Conservation (phyloP, 2,888 invertebrate genomes). For the Lithodes maja region DNA sequence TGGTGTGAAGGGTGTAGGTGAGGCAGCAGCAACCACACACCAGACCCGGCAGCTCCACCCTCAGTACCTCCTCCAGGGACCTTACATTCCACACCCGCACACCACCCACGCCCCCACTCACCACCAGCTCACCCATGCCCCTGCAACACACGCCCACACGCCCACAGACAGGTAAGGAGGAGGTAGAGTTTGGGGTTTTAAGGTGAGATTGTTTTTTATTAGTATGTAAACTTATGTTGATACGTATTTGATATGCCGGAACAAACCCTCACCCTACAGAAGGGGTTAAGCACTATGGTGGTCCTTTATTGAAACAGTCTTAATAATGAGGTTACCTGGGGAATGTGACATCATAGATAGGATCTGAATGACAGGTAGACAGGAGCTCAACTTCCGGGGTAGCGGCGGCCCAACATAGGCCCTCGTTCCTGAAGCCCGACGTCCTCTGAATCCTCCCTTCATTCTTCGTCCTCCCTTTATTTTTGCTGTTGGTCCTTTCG, state of each 20-base stretch:
- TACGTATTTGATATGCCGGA: too few relatives aligned
- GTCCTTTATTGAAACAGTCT: too few relatives aligned
- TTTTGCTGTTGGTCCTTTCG: neutral
- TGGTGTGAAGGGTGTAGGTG: constrained; percentile 51
- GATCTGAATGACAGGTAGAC: constrained; percentile 58
- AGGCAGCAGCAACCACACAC: constrained; percentile 77
- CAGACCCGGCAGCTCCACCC: constrained; percentile 91
- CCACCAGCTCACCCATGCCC: constrained; percentile 88
- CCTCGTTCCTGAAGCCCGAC: too few relatives aligned
- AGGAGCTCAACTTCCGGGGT: constrained; percentile 36
- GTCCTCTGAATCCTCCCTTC: neutral
- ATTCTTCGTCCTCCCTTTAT: neutral
- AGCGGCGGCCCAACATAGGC: neutral
- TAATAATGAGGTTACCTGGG: constrained; percentile 49
- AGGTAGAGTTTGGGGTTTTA: too few relatives aligned
- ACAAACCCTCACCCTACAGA: neutral
- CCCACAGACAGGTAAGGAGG: too few relatives aligned
- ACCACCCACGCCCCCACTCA: constrained; percentile 88
- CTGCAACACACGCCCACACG: constrained; percentile 75
- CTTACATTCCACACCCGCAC: constrained; percentile 89
- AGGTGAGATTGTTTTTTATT: too few relatives aligned
- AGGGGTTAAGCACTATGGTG: too few relatives aligned
- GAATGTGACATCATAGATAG: constrained; percentile 61
- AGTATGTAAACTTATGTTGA: too few relatives aligned
- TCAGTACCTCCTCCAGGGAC: constrained; percentile 85